Evolutionary conservation across 2,113 vertebrate species (phyloP).

Genomic region (Zapornia atra): DNA sequence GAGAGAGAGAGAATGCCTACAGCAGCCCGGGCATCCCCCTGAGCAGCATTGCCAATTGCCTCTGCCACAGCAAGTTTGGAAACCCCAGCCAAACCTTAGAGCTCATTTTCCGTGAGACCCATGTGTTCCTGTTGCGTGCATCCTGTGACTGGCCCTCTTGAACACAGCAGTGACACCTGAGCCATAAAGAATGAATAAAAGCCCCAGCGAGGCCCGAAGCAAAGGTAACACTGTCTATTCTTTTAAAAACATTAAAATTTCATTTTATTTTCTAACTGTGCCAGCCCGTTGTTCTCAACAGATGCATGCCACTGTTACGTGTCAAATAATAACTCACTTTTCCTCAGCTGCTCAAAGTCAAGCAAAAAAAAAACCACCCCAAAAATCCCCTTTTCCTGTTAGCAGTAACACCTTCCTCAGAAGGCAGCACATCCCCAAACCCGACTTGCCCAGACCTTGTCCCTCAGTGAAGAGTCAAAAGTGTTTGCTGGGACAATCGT

Average conservation of each 20-base stretch:
- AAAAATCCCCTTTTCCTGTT: background rate
- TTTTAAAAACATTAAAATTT: background rate
- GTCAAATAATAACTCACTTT: background rate
- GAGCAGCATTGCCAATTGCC: background rate
- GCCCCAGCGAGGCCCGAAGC: background rate
- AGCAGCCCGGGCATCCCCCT: background rate
- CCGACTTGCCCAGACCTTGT: background rate
- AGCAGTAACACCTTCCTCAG: background rate
- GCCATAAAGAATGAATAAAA: background rate
- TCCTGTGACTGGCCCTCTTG: background rate
- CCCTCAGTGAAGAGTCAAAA: background rate
- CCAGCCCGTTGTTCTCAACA: background rate
- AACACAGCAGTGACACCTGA: background rate
- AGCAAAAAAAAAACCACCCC: background rate
- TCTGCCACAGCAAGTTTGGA: background rate
- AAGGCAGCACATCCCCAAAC: background rate
- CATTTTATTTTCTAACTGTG: background rate
- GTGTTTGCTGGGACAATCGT: background rate
- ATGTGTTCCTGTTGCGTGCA: rapidly evolving
- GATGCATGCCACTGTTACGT: background rate
- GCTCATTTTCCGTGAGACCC: background rate
- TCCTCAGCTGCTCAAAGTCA: constrained; percentile 5
- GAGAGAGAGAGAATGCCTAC: background rate
- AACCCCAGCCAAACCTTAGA: background rate
- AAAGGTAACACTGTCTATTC: background rate